Base-by-base conservation (phyloP, 1,140 invertebrate species). In the Aplysia californica region DNA sequence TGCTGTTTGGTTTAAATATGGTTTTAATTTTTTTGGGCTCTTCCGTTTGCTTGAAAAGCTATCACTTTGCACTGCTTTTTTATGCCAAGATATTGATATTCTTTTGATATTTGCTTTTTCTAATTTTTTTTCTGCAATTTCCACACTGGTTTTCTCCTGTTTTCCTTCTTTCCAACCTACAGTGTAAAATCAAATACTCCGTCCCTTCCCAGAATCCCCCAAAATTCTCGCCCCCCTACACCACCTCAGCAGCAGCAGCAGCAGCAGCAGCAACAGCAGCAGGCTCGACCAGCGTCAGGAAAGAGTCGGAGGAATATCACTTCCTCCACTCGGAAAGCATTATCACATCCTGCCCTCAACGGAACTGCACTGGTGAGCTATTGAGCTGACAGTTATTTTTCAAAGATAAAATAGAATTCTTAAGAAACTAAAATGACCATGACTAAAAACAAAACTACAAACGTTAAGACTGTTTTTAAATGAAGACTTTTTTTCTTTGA, bases 151-250 rank as follows among this genome's bases (percentile, higher is more conserved):
- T 73, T 35, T 75, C 65, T 77, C 65, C 68, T 69, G 59, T 82
- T 36, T 72, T 68, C 73, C 26, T 75, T 39, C 68, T 35, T 76
- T 75, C 64, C 58, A 23, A 64, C 18, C 77, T 82, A 38, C 74
- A 84, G 83, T 83, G 78, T 85, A 79, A 79, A 83, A 80, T 82
- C 80, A 79, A 84, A 82, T 81, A 86, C 85, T 39, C 86, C 86
- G 67, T 85, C 86, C 68, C 82, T 88, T 81, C 87, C 87, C 73
- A 85, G 84, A 78, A 87, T 88, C 41, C 86, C 87, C 50, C 86
- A 84, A 56, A 84, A 79, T 79, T 80, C 78, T n/a, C 75, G 82
- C 33, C 80, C 81, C 75, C 83, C 67, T 85, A 82, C 79, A 83
- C 85, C 21, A 83, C 86, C 35, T 68, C 78, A 61, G 72, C 67